A percentile compares a stretch with the other conserved stretches of the same genome.
Conservation (phyloP, 37 sponge, comb jelly and placozoan genomes). For the Beroe ovata region DNA sequence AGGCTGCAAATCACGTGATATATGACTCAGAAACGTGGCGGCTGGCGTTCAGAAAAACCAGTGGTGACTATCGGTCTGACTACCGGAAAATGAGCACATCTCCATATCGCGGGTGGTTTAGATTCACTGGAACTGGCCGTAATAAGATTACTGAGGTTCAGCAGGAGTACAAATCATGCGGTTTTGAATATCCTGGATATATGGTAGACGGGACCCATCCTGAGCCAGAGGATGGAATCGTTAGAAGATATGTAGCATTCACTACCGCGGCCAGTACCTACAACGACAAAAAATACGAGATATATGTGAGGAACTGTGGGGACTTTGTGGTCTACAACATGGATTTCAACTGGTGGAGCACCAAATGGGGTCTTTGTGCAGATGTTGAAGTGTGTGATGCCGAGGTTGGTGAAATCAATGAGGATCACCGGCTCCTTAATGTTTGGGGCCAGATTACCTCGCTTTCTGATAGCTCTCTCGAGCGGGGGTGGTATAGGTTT, state of each 20-base stretch:
- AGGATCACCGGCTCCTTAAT: conserved; percentile 27
- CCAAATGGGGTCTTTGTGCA: conserved; percentile 57
- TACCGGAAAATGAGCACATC: conserved; percentile 10
- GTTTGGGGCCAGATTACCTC: not conserved
- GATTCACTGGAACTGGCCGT: conserved; percentile 19
- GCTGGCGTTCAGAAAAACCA: conserved; percentile 26
- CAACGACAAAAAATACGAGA: not conserved
- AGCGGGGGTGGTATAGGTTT: conserved; percentile 44
- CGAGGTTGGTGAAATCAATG: not conserved
- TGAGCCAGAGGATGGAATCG: not conserved
- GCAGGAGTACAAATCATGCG: conserved; percentile 38
- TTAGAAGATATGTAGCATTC: not conserved
- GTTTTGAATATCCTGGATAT: conserved; percentile 12
- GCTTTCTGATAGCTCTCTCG: not conserved
- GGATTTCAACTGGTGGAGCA: conserved; percentile 30
- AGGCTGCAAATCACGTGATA: not conserved
- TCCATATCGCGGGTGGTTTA: conserved; percentile 39
- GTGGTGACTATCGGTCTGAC: not conserved
- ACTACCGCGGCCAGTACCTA: conserved; percentile 32
- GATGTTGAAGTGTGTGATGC: conserved; percentile 30
- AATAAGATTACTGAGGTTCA: conserved; percentile 28
- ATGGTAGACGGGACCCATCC: conserved; percentile 32
- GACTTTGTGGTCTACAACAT: conserved; percentile 15
- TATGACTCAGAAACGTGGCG: conserved; percentile 37
- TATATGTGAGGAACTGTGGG: conserved; percentile 37